Evolutionary conservation across 64 coral and sea anemone genomes (phyloP).

Genomic region (Catalaphyllia jardinei): DNA sequence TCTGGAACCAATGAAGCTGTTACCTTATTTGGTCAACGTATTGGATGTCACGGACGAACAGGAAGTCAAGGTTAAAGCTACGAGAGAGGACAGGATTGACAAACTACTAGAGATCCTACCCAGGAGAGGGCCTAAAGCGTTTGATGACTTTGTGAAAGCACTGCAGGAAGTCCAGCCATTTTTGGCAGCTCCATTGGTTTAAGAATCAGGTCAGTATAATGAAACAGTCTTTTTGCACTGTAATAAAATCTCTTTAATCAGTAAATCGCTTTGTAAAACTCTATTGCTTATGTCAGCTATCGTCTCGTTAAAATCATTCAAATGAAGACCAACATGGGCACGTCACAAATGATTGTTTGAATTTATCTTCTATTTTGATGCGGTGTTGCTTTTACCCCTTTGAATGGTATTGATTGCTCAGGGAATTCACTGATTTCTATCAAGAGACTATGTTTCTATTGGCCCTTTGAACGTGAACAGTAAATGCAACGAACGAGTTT

Average conservation of each 20-base stretch:
- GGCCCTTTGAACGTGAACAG: no score
- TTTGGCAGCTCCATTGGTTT: conserved; percentile 24
- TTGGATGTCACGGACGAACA: conserved; percentile 61
- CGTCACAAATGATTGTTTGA: no score
- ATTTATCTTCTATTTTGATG: not conserved
- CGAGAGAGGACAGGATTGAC: conserved; percentile 62
- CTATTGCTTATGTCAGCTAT: no score
- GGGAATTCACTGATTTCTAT: no score
- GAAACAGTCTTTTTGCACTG: not conserved
- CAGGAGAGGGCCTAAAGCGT: conserved; percentile 70
- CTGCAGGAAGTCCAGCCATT: conserved; percentile 50
- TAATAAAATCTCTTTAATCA: no score
- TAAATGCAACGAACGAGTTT: no score
- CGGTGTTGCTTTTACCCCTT: no score
- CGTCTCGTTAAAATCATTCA: no score
- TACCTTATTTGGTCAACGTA: conserved; percentile 59
- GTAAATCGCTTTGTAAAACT: no score
- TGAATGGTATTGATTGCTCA: no score
- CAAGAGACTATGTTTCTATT: no score
- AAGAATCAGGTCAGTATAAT: conserved; percentile 11
- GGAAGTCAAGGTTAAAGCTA: conserved; percentile 44
- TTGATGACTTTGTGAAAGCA: conserved; percentile 59
- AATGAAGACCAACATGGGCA: no score
- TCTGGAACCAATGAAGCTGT: conserved; percentile 65
- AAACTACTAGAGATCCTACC: conserved; percentile 65